Conservation (phyloP, 2,113 vertebrate genomes). For the Thomomys bottae region DNA sequence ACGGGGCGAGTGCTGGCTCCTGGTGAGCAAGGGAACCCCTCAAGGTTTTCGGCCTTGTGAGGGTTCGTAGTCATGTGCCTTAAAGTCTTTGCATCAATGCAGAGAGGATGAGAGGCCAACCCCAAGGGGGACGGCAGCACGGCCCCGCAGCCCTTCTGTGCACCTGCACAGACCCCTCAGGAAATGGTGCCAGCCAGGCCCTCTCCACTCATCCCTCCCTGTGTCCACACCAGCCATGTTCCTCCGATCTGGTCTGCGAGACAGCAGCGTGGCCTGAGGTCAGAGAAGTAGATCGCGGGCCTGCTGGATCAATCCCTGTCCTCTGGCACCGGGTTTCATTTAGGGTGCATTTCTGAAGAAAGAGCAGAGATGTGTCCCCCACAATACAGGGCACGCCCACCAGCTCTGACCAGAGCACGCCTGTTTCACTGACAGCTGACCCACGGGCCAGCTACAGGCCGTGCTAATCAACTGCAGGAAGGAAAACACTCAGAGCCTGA, state of each 20-base stretch:
- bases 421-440: conserved; percentile 46
- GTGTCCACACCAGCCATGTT: background rate
- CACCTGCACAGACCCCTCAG: fast-evolving
- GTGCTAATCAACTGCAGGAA: background rate
- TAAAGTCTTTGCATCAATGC: background rate
- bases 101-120: background rate
- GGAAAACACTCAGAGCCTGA: background rate
- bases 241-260: background rate
- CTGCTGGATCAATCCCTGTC: no score
- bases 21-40: no score
- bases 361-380: background rate
- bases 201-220: fast-evolving
- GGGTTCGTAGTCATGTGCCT: fast-evolving
- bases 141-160: background rate
- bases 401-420: background rate
- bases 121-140: background rate
- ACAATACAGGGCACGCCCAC: background rate
- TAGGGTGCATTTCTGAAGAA: background rate
- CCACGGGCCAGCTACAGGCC: background rate
- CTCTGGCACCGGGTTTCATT: background rate
- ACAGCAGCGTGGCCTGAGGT: fast-evolving
- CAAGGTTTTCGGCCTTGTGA: no score
- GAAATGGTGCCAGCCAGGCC: background rate
- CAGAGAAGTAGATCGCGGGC: background rate
- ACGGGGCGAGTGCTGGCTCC: no score